phyloP scores from a whole-genome alignment of 2,888 invertebrate genomes.

The Hemicrepidius hirtus region DNA sequence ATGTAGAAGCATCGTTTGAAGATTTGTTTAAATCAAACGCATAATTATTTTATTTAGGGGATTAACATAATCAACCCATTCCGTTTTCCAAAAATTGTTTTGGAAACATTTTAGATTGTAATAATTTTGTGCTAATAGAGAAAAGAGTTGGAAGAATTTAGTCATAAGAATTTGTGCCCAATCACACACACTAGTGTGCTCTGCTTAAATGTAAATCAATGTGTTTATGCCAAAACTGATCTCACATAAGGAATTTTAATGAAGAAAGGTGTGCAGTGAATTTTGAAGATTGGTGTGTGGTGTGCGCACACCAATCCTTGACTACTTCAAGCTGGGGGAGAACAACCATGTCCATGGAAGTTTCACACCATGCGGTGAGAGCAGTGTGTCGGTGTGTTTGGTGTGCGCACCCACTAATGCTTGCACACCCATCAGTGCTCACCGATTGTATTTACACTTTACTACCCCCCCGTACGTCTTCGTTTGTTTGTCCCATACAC shows the following conservation, averaged over 20 bases:
- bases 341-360: conserved; percentile 14
- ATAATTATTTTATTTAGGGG: conserved; percentile 57
- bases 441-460: conserved; percentile 29
- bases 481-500: conserved; percentile 40
- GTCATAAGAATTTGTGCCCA: conserved; percentile 20
- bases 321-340: conserved; percentile 30
- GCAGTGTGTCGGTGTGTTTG: conserved; percentile 59
- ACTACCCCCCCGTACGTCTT: conserved; percentile 31
- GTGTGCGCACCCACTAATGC: conserved; percentile 71
- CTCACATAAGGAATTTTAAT: conserved; percentile 36
- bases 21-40: conserved; percentile 79
- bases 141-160: conserved; percentile 8
- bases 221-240: conserved; percentile 38
- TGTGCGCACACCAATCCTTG: conserved; percentile 65
- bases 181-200: conserved; percentile 4
- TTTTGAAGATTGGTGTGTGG: conserved; percentile 57
- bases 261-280: conserved; percentile 35
- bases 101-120: conserved; percentile 42
- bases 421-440: conserved; percentile 56
- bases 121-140: conserved; percentile 23
- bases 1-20: conserved; percentile 92
- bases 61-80: conserved; percentile 38
- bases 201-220: conserved; percentile 3
- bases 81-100: conserved; percentile 40
- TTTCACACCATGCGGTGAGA: conserved; percentile 42